Conservation (phyloP, 1,140 invertebrate genomes). For the Eupeodes corollae region DNA sequence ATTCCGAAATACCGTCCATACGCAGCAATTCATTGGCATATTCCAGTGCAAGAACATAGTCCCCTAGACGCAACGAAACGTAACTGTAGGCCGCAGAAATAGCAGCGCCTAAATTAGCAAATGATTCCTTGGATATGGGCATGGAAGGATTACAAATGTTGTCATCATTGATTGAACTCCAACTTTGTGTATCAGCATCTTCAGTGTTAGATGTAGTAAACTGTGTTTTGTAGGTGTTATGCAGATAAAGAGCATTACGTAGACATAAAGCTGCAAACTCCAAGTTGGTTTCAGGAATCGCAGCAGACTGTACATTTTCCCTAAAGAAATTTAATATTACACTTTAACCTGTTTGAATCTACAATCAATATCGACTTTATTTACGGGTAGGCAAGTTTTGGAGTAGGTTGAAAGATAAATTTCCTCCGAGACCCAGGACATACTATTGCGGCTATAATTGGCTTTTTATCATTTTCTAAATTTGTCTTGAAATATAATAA, state of each 20-base stretch:
- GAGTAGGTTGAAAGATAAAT: conserved; percentile 47
- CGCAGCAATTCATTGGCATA: conserved; percentile 44
- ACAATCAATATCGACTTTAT: not conserved
- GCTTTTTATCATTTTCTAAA: conserved; percentile 39
- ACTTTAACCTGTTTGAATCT: not conserved
- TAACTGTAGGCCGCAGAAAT: conserved; percentile 72
- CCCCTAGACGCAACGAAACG: conserved; percentile 71
- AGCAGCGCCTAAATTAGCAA: conserved; percentile 48
- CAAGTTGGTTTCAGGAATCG: conserved; percentile 74
- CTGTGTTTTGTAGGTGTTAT: conserved; percentile 35
- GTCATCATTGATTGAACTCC: conserved; percentile 33
- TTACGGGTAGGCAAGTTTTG: conserved; percentile 41
- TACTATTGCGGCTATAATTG: conserved; percentile 50
- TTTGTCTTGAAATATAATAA: conserved; percentile 11
- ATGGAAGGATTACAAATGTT: conserved; percentile 38
- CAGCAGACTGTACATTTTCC: conserved; percentile 55
- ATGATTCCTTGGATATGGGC: conserved; percentile 30
- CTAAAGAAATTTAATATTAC: conserved; percentile 18
- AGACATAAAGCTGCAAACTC: conserved; percentile 83
- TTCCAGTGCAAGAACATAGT: conserved; percentile 68
- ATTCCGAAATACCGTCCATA: conserved; percentile 29
- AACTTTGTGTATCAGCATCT: conserved; percentile 23
- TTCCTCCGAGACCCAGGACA: conserved; percentile 52
- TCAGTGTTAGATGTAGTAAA: conserved; percentile 38
- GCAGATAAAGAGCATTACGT: conserved; percentile 65